Percentiles rank a stretch among this genome's conserved stretches.
These are phyloP conservation scores for Athrips mouffetella DNA, from an alignment of 2,888 invertebrate species.

Conservation along the genomic window DNA sequence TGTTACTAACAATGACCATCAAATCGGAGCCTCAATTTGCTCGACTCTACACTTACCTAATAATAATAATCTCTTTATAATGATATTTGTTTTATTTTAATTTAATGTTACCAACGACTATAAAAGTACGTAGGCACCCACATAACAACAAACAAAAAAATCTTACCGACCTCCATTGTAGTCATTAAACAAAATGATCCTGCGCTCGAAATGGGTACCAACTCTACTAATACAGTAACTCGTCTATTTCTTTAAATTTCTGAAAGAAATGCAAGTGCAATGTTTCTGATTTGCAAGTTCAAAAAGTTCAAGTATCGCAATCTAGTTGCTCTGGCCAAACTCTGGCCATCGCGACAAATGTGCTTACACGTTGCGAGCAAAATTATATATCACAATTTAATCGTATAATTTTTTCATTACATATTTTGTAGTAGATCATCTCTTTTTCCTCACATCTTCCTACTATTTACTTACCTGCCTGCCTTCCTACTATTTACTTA, in stretches of 20 bases:
- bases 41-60: background rate
- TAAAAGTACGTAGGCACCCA: too few relatives aligned
- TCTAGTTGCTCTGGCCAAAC: too few relatives aligned
- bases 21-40: background rate
- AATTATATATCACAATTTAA: too few relatives aligned
- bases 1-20: background rate
- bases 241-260: too few relatives aligned
- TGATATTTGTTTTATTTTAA: conserved; percentile 10
- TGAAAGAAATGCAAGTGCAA: background rate
- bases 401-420: too few relatives aligned
- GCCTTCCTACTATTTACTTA: too few relatives aligned
- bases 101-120: conserved; percentile 4
- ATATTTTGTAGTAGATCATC: too few relatives aligned
- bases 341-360: too few relatives aligned
- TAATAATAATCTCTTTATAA: conserved; percentile 9
- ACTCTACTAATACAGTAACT: background rate
- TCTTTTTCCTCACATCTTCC: too few relatives aligned
- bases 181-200: conserved; percentile 11
- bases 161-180: background rate
- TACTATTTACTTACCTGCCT: too few relatives aligned
- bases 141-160: background rate
- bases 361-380: too few relatives aligned
- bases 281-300: background rate
- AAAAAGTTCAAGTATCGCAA: too few relatives aligned
- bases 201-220: background rate